phyloP scores from a whole-genome alignment of 2,888 invertebrate genomes.

The Bimastos eiseni region DNA sequence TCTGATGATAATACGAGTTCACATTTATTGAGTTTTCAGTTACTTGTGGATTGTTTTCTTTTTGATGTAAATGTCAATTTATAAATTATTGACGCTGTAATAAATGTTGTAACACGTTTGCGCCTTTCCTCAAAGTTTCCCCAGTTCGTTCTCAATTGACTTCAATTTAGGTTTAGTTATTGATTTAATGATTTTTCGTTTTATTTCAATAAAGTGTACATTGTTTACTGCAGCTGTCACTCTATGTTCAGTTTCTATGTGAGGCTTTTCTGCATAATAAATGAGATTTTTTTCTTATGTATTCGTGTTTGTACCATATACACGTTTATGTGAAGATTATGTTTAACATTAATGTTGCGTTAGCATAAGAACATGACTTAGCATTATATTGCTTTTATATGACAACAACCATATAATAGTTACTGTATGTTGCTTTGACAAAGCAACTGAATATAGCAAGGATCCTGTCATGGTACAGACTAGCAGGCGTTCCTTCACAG shows the following conservation, averaged over 20 bases:
- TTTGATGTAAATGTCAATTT: neutral
- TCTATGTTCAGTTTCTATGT: neutral
- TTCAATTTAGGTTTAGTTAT: neutral
- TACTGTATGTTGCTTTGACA: too few relatives aligned
- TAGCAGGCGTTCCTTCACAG: too few relatives aligned
- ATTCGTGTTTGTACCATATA: neutral
- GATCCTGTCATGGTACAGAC: too few relatives aligned
- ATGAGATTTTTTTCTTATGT: neutral
- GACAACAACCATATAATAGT: too few relatives aligned
- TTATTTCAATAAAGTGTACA: neutral
- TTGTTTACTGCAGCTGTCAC: neutral
- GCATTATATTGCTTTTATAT: too few relatives aligned
- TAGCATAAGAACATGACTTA: neutral
- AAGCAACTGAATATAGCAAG: too few relatives aligned
- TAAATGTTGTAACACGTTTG: neutral
- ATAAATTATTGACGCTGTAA: neutral
- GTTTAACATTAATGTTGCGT: neutral
- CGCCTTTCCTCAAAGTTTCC: neutral
- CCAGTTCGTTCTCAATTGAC: neutral
- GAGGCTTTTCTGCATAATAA: neutral
- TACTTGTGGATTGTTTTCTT: neutral
- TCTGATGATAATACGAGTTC: neutral
- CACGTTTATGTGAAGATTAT: neutral
- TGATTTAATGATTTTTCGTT: neutral
- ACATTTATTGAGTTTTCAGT: neutral